Conservation (phyloP, 2,888 invertebrate species). For the Diaperis boleti region DNA sequence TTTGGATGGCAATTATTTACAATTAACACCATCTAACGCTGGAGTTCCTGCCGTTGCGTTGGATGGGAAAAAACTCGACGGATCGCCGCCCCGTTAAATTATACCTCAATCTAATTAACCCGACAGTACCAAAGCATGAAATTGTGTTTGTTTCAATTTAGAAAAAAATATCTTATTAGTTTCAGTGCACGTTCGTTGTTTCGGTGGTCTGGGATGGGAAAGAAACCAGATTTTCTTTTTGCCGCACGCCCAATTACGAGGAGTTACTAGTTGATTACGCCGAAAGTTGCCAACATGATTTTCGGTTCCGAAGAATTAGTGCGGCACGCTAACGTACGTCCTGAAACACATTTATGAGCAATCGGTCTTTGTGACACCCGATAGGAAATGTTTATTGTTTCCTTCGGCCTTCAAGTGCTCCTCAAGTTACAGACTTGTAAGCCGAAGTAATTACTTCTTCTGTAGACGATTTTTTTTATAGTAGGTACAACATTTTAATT, state of each 20-base stretch:
- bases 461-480: too few relatives aligned
- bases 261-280: too few relatives aligned
- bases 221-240: conserved; percentile 2
- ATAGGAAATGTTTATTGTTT: too few relatives aligned
- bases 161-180: conserved; percentile 28
- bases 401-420: too few relatives aligned
- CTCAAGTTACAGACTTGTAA: too few relatives aligned
- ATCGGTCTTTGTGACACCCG: too few relatives aligned
- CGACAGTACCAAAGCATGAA: conserved; percentile 25
- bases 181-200: conserved; percentile 7
- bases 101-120: conserved; percentile 28
- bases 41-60: conserved; percentile 10
- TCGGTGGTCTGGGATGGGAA: not conserved
- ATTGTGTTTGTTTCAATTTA: conserved; percentile 27
- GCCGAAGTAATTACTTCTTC: too few relatives aligned
- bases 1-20: conserved; percentile 28
- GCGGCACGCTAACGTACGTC: too few relatives aligned
- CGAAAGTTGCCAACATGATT: too few relatives aligned
- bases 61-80: conserved; percentile 16
- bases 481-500: too few relatives aligned
- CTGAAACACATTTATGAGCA: too few relatives aligned
- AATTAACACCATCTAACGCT: conserved; percentile 26
- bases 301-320: too few relatives aligned
- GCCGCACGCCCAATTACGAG: not conserved
- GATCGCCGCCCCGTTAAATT: conserved; percentile 19